Base-by-base conservation (phyloP, 37 sponge, comb jelly and placozoan species). In the Dysidea cf. avara region DNA sequence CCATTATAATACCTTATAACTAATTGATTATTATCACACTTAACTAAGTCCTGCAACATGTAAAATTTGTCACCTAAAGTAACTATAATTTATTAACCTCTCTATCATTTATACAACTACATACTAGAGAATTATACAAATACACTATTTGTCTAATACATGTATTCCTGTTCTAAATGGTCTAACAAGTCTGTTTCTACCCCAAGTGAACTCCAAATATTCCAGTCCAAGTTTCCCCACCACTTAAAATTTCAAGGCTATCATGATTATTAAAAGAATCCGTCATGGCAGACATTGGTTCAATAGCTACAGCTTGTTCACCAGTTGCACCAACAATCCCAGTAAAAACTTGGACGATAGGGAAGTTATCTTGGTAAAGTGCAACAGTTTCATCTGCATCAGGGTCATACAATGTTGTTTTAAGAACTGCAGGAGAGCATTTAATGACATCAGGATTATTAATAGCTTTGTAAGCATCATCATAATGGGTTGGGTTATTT, bases 231-330 rank as follows among this genome's bases (percentile, higher is more conserved):
- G 53, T 81, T 69, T 90, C 86, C 5, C 66, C 76, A 31, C 71
- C 91, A 71, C 82, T 90, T 18, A 90, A 58, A 3, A 70, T 69
- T 29, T 47, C 75, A 34, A 90, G 78, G 32, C 56, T 53, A 36
- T 85, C 82, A 29, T 81, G 81, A 37, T 90, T 90, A 39, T 90
- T 90, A 77, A 68, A 90, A n/a, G 69, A 73, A 60, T 90, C 91
- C 2, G 86, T 78, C 86, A 81, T 81, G 12, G 72, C 91, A 32
- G 86, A 74, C 91, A 90, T 90, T 52, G 91, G 91, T 50, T 85
- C 91, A 3, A 90, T 71, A 36, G 86, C 91, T 26, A 90, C 58
- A 7, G 80, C 81, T 17, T 80, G 53, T 54, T 77, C 85, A 35
- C 62, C 63, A 31, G 74, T 61, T 14, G 7, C 11, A 18, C 55